A percentile compares a stretch with the other conserved stretches of the same genome.
Evolutionary conservation across 2,888 invertebrate genomes (phyloP).

Genomic region (Hypercompe scribonia): DNA sequence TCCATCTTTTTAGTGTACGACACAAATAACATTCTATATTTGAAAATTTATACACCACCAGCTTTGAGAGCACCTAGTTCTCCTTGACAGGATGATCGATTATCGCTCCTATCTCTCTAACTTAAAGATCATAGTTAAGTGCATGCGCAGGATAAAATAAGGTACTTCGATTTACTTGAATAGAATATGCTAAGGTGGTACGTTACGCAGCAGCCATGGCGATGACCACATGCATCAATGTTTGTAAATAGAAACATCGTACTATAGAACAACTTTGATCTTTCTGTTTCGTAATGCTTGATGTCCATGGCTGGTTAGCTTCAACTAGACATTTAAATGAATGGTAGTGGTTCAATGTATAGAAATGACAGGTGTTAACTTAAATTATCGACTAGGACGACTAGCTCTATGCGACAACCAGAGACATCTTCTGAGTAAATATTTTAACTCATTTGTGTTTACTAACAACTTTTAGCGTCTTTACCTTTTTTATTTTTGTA

Average conservation of each 20-base stretch:
- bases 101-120: slow-evolving; percentile 59
- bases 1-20: slow-evolving; percentile 87
- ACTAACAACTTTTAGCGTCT: slow-evolving; percentile 68
- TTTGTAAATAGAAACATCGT: slow-evolving; percentile 84
- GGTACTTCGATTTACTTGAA: slow-evolving; percentile 70
- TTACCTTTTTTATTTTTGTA: slow-evolving; percentile 38
- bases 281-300: slow-evolving; percentile 60
- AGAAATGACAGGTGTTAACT: slow-evolving; percentile 38
- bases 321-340: slow-evolving; percentile 49
- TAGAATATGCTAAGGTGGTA: slow-evolving; percentile 80
- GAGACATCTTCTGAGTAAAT: slow-evolving; percentile 70
- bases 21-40: slow-evolving; percentile 87
- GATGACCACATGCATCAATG: slow-evolving; percentile 87
- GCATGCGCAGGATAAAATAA: slow-evolving; percentile 37
- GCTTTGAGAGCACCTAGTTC: slow-evolving; percentile 74
- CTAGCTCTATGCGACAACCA: slow-evolving; percentile 50
- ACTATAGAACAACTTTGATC: slow-evolving; percentile 70
- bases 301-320: slow-evolving; percentile 63
- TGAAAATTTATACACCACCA: slow-evolving; percentile 83
- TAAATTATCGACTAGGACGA: not conserved
- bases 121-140: slow-evolving; percentile 59
- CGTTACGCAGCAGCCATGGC: slow-evolving; percentile 83
- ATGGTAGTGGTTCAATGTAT: slow-evolving; percentile 56
- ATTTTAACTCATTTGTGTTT: slow-evolving; percentile 72
- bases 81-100: slow-evolving; percentile 51